Evolutionary conservation across 2,797 vertebrate species (phyloP).

Genomic region (Danio albolineatus): DNA sequence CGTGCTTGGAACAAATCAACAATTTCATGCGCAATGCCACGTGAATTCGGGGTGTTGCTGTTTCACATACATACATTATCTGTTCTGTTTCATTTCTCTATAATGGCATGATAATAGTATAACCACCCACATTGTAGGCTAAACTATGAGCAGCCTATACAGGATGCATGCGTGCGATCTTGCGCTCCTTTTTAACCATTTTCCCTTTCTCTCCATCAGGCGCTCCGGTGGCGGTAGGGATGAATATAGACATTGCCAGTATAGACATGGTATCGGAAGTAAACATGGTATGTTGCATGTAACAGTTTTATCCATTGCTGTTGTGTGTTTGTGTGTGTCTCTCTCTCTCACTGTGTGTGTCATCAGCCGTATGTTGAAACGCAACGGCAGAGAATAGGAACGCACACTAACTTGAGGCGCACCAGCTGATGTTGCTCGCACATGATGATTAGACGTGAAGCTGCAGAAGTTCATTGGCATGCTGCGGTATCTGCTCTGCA

Average conservation of each 20-base stretch:
- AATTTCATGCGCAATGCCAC: slow-evolving; percentile 55
- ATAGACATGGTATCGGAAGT: slow-evolving; percentile 99
- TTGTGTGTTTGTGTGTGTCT: slow-evolving; percentile 37
- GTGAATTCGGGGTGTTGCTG: slow-evolving; percentile 51
- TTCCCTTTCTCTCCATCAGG: slow-evolving; percentile 76
- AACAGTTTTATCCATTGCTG: slow-evolving; percentile 50
- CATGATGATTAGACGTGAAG: slow-evolving; percentile 52
- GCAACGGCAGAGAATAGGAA: background rate
- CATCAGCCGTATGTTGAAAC: background rate
- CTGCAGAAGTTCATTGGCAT: slow-evolving; percentile 61
- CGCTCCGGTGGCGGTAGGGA: slow-evolving; percentile 95
- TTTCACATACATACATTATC: background rate
- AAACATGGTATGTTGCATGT: slow-evolving; percentile 92
- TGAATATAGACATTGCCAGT: slow-evolving; percentile 99
- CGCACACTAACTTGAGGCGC: slow-evolving; percentile 7
- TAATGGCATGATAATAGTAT: background rate
- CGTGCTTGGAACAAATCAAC: slow-evolving; percentile 52
- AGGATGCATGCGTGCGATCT: slow-evolving; percentile 59
- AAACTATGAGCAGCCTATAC: background rate
- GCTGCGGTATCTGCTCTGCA: slow-evolving; percentile 53
- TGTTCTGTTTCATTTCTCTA: no score
- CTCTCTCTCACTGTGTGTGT: background rate
- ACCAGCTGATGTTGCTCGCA: slow-evolving; percentile 21
- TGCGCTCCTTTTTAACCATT: slow-evolving; percentile 62
- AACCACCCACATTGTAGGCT: background rate